These are phyloP conservation scores for Seriola aureovittata DNA, from an alignment of 2,113 vertebrate genomes.

Conservation along the genomic window DNA sequence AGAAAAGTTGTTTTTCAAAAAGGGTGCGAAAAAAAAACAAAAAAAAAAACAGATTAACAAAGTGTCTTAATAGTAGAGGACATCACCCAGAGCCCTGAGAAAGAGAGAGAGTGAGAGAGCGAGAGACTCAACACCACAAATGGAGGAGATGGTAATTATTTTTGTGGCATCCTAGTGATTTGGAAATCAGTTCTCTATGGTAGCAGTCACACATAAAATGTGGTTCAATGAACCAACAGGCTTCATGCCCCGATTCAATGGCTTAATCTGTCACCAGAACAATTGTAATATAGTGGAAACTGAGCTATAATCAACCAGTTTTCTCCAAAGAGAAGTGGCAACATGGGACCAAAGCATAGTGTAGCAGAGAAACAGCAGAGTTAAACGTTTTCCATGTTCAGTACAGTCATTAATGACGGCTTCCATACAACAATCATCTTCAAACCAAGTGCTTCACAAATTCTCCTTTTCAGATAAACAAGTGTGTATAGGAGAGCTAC, in stretches of 20 bases:
- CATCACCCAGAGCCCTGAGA: constrained; percentile 64
- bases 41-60: constrained; percentile 19
- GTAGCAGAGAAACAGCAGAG: constrained; percentile 18
- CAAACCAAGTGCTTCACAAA: constrained; percentile 47
- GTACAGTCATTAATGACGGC: neutral
- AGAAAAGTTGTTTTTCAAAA: neutral
- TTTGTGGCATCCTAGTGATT: constrained; percentile 36
- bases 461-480: constrained; percentile 45
- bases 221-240: constrained; percentile 31
- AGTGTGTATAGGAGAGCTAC: constrained; percentile 2
- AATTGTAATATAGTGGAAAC: constrained; percentile 6
- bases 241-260: constrained; percentile 36
- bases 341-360: constrained; percentile 5
- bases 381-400: neutral
- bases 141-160: constrained; percentile 24
- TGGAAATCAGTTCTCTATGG: constrained; percentile 21
- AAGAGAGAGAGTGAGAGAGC: constrained; percentile 21
- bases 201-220: constrained; percentile 33
- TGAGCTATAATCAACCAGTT: constrained; percentile 23
- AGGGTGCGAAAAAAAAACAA: neutral
- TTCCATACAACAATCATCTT: constrained; percentile 23
- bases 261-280: constrained; percentile 5
- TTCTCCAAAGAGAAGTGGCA: constrained; percentile 28
- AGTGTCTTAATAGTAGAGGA: constrained; percentile 40
- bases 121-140: constrained; percentile 52